A percentile compares a stretch with the other conserved stretches of the same genome.
Evolutionary conservation across 2,888 invertebrate genomes (phyloP).

Genomic region (Eupithecia subumbrata): DNA sequence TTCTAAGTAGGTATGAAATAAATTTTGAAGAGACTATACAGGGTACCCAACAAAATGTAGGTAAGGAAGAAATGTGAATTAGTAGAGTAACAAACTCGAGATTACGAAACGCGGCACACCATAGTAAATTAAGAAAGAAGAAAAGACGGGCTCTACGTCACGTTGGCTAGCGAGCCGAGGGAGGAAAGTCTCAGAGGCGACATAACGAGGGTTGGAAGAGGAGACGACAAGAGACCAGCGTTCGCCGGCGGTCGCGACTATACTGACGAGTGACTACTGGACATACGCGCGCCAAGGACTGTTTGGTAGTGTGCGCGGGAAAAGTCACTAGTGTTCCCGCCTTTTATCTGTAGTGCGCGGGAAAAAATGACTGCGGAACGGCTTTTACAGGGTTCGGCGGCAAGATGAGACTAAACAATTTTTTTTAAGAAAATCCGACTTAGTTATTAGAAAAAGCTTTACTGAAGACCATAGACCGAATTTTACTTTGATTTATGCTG

Average conservation of each 20-base stretch:
- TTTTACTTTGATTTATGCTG: too few species aligned
- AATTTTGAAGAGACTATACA: background rate
- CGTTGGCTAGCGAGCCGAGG: conserved; percentile 68
- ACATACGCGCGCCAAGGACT: conserved; percentile 10
- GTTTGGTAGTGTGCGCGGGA: conserved; percentile 1
- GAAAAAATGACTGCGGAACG: background rate
- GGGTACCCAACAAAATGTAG: background rate
- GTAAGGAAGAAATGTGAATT: conserved; percentile 5
- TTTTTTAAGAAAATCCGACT: background rate
- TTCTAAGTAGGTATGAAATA: background rate
- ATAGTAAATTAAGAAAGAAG: conserved; percentile 13
- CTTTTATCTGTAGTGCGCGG: background rate
- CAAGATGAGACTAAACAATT: background rate
- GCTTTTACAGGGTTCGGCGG: background rate
- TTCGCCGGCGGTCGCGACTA: conserved; percentile 25
- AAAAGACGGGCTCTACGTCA: conserved; percentile 64
- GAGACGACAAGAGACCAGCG: conserved; percentile 38
- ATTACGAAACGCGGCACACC: conserved; percentile 7
- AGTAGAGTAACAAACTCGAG: background rate
- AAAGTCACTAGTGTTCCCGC: background rate
- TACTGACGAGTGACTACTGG: conserved; percentile 44
- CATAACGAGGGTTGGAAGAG: conserved; percentile 66
- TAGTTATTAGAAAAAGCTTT: too few species aligned
- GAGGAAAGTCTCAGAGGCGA: conserved; percentile 51
- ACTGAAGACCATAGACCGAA: too few species aligned